Base-by-base conservation (phyloP, 2,888 invertebrate species). In the Limnephilus marmoratus region DNA sequence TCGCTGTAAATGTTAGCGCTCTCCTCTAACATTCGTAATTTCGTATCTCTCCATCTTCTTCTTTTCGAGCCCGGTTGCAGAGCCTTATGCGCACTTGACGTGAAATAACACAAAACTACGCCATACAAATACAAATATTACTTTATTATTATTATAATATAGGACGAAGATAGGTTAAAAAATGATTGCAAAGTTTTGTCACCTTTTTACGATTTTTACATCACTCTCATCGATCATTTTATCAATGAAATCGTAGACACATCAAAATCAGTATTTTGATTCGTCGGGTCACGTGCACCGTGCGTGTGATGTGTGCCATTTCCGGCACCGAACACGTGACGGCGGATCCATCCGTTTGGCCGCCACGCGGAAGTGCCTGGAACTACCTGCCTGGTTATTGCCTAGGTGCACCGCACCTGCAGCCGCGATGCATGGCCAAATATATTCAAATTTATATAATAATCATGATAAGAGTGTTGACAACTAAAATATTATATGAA, bases 301-400 rank as follows among this genome's bases (percentile, higher is more conserved):
- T 83, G 82, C 82, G 82, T 29, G 82, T 37, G 82, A 31, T 37
- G 31, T 31, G 82, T 83, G 34, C 82, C 82, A 37, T n/a, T 24
- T 83, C 83, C 83, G 83, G 18, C 18, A 34, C 83, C 9, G 83
- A 37, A 18, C 83, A 83, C 83, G 83, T 83, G 83, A 18, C 83
- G 24, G 68, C 15, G 37, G 31, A 34, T 34, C 37, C 83, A 83
- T 83, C 83, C 83, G 83, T 83, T 83, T 83, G 24, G 37, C 83
- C 83, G 41, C 83, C 83, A 83, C 12, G 83, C 83, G 83, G 83
- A 83, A 83, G 83, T 37, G 83, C 31, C 31, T 13, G 83, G 18
- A 68, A 24, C 68, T 68, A 68, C 24, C 68, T 68, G 68, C 49
- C 49, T 49, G 49, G 49, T 15, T 15, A 49, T 4, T 49, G 83